Evolutionary conservation across 2,888 invertebrate species (phyloP).

Genomic region (Stenichneumon culpator): DNA sequence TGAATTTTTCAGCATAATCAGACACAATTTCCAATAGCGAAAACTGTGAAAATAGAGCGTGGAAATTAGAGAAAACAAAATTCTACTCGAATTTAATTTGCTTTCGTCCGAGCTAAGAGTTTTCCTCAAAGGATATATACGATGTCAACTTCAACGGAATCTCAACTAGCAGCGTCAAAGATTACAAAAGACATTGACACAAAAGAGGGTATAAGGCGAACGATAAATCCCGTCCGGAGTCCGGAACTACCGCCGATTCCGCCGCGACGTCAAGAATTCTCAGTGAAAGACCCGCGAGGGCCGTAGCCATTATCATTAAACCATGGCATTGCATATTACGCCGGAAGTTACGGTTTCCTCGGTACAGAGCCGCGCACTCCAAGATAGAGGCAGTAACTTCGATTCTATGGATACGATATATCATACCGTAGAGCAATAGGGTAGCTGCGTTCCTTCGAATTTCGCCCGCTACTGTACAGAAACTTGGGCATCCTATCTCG

Average conservation of each 20-base stretch:
- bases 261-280: slow-evolving; percentile 29
- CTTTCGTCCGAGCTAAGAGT: neutral
- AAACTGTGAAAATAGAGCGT: neutral
- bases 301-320: slow-evolving; percentile 52
- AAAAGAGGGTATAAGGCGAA: slow-evolving; percentile 8
- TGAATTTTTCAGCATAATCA: neutral
- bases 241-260: slow-evolving; percentile 10
- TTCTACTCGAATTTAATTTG: neutral
- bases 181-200: neutral
- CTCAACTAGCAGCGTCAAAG: neutral
- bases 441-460: slow-evolving; percentile 15
- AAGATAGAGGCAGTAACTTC: slow-evolving; percentile 36
- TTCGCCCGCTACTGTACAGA: slow-evolving; percentile 27
- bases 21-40: neutral
- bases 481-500: slow-evolving; percentile 40
- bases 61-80: neutral
- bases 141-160: neutral
- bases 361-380: slow-evolving; percentile 16
- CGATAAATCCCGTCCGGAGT: slow-evolving; percentile 42
- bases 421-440: slow-evolving; percentile 14
- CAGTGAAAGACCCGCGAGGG: slow-evolving; percentile 29
- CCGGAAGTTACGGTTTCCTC: slow-evolving; percentile 51
- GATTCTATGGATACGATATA: slow-evolving; percentile 29
- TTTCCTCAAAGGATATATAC: neutral
- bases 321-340: slow-evolving; percentile 20